These are phyloP conservation scores for Epinotia demarniana DNA, from an alignment of 2,888 invertebrate species.

Conservation along the genomic window DNA sequence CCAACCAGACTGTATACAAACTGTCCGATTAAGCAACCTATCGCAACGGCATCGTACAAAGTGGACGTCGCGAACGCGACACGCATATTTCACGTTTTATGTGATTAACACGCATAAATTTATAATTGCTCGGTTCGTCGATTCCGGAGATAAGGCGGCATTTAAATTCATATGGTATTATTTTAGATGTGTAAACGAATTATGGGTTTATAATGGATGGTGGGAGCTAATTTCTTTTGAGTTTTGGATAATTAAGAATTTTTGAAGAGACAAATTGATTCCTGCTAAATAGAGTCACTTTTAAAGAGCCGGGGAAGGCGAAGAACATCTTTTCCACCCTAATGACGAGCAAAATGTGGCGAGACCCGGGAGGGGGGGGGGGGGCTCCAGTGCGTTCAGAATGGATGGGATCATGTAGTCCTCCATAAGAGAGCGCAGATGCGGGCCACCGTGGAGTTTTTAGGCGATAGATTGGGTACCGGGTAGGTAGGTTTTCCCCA, in stretches of 20 bases:
- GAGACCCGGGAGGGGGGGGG: no score
- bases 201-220: slow-evolving; percentile 35
- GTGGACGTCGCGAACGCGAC: slow-evolving; percentile 23
- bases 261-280: background rate
- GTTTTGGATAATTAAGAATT: background rate
- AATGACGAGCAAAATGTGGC: no score
- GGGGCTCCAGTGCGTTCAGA: no score
- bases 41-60: background rate
- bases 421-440: no score
- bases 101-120: slow-evolving; percentile 41
- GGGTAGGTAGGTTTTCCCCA: no score
- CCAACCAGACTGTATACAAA: background rate
- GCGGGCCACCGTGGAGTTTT: no score
- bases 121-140: slow-evolving; percentile 42
- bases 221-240: slow-evolving; percentile 4
- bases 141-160: slow-evolving; percentile 38
- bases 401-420: no score
- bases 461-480: no score
- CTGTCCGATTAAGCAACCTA: background rate
- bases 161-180: slow-evolving; percentile 41
- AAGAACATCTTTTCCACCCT: no score
- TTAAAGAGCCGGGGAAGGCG: no score
- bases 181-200: slow-evolving; percentile 29
- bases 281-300: background rate
- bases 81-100: slow-evolving; percentile 43